Percentiles rank a stretch among this genome's conserved stretches.
Evolutionary conservation across 2,797 vertebrate genomes (phyloP).

Genomic region (Ambastaia sidthimunki): DNA sequence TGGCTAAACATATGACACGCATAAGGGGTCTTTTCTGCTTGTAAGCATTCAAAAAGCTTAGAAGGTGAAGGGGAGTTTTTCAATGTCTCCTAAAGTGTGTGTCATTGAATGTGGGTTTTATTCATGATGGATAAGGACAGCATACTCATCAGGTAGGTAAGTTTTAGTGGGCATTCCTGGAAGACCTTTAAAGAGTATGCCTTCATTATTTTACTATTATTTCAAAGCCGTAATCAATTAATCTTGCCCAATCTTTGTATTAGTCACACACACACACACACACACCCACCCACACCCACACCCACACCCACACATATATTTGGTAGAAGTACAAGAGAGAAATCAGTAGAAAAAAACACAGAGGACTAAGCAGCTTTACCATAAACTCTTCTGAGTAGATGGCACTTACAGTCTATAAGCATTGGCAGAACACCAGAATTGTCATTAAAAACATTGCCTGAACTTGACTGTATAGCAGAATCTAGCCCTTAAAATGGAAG

Average conservation of each 20-base stretch:
- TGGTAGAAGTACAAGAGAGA: background rate
- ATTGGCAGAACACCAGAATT: conserved; percentile 47
- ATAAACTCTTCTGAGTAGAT: conserved; percentile 37
- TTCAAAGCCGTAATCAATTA: background rate
- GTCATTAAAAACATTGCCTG: conserved; percentile 45
- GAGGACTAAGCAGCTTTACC: conserved; percentile 15
- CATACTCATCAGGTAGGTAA: conserved; percentile 1
- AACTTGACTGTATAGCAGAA: conserved; percentile 25
- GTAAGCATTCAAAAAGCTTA: background rate
- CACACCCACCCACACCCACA: no score
- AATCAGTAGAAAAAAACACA: background rate
- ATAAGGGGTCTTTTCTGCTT: background rate
- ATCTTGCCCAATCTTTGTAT: background rate
- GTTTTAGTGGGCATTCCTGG: background rate
- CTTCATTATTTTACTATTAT: background rate
- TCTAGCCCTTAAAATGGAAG: conserved; percentile 22
- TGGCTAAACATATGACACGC: background rate
- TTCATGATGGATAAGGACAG: background rate
- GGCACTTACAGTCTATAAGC: conserved; percentile 30
- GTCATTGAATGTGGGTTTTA: conserved; percentile 46
- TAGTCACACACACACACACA: background rate
- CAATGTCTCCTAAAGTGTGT: conserved; percentile 44
- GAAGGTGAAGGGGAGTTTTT: conserved; percentile 32
- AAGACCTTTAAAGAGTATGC: conserved; percentile 6
- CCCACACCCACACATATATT: background rate